Base-by-base conservation (phyloP, 1,140 invertebrate genomes). In the Drosophila busckii region DNA sequence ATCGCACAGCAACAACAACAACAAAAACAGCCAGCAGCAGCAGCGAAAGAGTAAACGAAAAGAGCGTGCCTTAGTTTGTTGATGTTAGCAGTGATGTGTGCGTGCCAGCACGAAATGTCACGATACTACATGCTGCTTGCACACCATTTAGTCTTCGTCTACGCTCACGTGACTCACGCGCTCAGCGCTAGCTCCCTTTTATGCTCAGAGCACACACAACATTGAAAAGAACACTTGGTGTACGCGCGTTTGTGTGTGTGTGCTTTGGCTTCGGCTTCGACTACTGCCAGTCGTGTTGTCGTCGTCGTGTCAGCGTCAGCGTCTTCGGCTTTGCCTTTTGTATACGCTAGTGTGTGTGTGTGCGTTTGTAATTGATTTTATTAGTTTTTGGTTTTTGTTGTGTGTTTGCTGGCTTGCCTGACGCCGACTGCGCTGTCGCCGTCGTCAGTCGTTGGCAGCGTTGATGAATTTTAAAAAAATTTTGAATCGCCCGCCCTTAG, bases 401-500 rank as follows among this genome's bases (percentile, higher is more conserved):
- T 70, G 61, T 73, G 78, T 85, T 76, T 84, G 80, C 67, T 53
- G 67, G n/a, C n/a, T n/a, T n/a, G n/a, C n/a, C 71, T 55, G 71
- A 61, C 67, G 56, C 37, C 41, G 71, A 28, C 29, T n/a, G 38
- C 56, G 58, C 32, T 22, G 68, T 25, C 20, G 48, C 19, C 7
- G 55, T 29, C 31, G 49, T n/a, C 20, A 7, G 59, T 44, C 48
- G 69, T 41, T 7, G 48, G 48, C 49, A 29, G 58, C 44, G 50
- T 63, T 71, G 75, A 83, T 84, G 83, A 85, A 78, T 85, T 85
- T 83, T 70, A 85, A 85, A 85, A n/a, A 78, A 83, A 78, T 85
- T 85, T 85, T 85, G 83, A 85, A 85, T 85, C 75, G 69, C 75
- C 70, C 83, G 83, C 83, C 83, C 83, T 85, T 85, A 85, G 83